Percentiles rank a stretch among this genome's conserved stretches.
These are phyloP conservation scores for Plectropomus leopardus DNA, from an alignment of 2,113 vertebrate genomes.

Conservation along the genomic window DNA sequence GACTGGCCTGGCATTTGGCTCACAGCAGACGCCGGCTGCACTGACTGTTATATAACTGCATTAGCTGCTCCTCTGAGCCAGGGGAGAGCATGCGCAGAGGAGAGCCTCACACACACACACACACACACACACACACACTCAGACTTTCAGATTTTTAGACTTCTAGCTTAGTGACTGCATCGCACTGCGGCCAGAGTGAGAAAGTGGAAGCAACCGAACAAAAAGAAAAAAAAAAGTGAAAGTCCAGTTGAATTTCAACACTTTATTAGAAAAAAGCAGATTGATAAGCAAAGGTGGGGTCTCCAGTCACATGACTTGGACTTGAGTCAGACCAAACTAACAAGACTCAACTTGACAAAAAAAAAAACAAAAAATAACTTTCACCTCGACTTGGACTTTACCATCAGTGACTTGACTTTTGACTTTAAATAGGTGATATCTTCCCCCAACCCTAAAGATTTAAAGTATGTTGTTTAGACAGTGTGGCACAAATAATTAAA, in stretches of 20 bases:
- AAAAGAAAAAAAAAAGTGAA: conserved; percentile 1
- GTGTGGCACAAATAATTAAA: too few relatives aligned
- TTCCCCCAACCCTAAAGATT: too few relatives aligned
- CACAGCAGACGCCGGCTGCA: conserved; percentile 83
- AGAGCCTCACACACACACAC: conserved; percentile 18
- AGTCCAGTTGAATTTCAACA: conserved; percentile 21
- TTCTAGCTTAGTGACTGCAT: conserved; percentile 45
- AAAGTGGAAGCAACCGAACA: neutral
- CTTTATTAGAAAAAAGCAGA: conserved; percentile 8
- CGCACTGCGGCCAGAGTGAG: conserved; percentile 28
- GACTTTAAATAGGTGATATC: too few relatives aligned
- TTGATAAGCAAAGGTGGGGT: neutral
- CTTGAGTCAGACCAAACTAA: too few relatives aligned
- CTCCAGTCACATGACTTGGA: too few relatives aligned
- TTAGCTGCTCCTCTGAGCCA: conserved; percentile 82
- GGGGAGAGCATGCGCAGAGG: conserved; percentile 73
- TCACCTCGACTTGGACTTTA: too few relatives aligned
- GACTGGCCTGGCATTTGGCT: conserved; percentile 82
- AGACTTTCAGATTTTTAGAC: conserved; percentile 34
- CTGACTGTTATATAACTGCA: conserved; percentile 86
- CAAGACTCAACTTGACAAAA: too few relatives aligned
- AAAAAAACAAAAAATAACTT: too few relatives aligned
- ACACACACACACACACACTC: conserved; percentile 34
- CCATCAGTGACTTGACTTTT: too few relatives aligned
- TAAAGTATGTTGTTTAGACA: too few relatives aligned